Percentiles rank a stretch among this genome's conserved stretches.
phyloP scores from a whole-genome alignment of 2,113 vertebrate species.

The Notechis scutatus region DNA sequence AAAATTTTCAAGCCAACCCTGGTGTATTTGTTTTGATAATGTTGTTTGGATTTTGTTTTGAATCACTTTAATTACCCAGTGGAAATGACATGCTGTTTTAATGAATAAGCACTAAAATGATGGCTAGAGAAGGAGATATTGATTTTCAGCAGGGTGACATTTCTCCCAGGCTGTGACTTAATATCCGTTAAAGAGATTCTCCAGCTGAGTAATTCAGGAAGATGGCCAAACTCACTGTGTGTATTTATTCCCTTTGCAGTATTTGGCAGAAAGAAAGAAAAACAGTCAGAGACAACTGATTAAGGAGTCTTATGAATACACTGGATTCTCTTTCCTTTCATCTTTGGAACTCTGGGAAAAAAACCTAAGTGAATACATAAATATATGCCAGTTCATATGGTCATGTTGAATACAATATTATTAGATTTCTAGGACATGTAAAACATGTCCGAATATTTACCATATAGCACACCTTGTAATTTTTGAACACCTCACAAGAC shows the following conservation, averaged over 20 bases:
- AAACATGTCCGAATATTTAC: background rate
- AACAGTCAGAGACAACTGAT: background rate
- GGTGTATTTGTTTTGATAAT: background rate
- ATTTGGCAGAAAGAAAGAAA: constrained; percentile 3
- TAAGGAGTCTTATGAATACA: background rate
- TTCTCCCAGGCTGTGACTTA: constrained; percentile 44
- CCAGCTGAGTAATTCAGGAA: constrained; percentile 41
- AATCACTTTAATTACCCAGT: constrained; percentile 34
- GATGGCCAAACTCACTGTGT: constrained; percentile 5
- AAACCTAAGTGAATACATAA: background rate
- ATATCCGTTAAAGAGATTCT: constrained; percentile 44
- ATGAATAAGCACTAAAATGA: constrained; percentile 41
- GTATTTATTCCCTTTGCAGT: constrained; percentile 29
- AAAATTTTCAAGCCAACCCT: constrained; percentile 22
- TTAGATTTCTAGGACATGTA: background rate
- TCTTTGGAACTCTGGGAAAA: background rate
- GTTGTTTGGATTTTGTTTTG: constrained; percentile 16
- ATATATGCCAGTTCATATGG: background rate
- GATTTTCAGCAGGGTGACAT: constrained; percentile 44
- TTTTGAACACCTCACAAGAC: background rate
- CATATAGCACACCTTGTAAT: background rate
- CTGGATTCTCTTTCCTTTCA: background rate
- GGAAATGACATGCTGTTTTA: constrained; percentile 53
- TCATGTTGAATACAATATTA: background rate
- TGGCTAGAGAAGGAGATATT: constrained; percentile 22